phyloP scores from a whole-genome alignment of 35 echinoderm and acorn worm species.

The Stichopus chloronotus region DNA sequence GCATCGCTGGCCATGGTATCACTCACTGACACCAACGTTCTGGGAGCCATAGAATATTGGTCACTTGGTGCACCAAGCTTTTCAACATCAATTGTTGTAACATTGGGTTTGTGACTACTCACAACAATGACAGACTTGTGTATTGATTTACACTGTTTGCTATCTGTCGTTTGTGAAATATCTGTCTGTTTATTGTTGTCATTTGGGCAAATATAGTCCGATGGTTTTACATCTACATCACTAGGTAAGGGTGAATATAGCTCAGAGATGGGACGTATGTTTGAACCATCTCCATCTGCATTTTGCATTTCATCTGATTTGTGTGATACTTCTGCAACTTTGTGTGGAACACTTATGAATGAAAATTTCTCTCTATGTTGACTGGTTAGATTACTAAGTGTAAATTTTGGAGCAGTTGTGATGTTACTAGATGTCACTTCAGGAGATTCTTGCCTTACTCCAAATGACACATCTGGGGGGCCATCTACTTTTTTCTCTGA shows the following conservation, averaged over 20 bases:
- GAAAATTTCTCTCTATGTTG: background rate
- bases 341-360: background rate
- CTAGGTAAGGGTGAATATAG: background rate
- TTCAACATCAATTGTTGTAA: conserved; percentile 11
- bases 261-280: background rate
- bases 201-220: background rate
- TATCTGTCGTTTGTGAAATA: background rate
- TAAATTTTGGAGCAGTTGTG: background rate
- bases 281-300: background rate
- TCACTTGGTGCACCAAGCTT: background rate
- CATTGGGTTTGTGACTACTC: conserved; percentile 30
- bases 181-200: background rate
- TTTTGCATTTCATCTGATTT: background rate
- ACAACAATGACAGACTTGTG: conserved; percentile 43
- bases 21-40: background rate
- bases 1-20: background rate
- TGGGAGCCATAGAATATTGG: background rate
- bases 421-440: background rate
- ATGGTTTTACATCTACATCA: background rate
- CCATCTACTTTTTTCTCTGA: background rate
- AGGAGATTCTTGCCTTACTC: background rate
- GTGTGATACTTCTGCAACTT: background rate
- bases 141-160: background rate
- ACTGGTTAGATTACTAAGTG: background rate
- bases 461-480: background rate